These are phyloP conservation scores for Heteromormyrus szaboi DNA, from an alignment of 2,797 vertebrate species.

Conservation along the genomic window DNA sequence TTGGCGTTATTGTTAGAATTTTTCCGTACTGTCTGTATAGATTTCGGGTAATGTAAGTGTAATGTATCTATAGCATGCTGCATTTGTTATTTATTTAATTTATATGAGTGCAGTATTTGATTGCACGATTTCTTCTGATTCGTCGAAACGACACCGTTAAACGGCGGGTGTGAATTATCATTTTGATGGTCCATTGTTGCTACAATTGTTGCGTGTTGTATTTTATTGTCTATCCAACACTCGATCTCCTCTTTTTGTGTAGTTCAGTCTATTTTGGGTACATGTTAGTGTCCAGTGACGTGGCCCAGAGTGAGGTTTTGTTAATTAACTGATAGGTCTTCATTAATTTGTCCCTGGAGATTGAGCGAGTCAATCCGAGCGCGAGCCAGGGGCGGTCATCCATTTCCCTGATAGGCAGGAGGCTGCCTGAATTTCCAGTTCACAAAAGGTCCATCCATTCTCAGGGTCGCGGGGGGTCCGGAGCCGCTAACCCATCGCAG, in stretches of 20 bases:
- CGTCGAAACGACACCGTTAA: not conserved
- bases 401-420: conserved; percentile 50
- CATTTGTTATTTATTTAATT: not conserved
- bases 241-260: not conserved
- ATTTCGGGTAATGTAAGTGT: not conserved
- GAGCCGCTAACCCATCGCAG: not conserved
- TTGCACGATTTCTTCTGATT: not conserved
- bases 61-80: too few relatives aligned
- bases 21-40: not conserved
- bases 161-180: not conserved
- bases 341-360: conserved; percentile 82
- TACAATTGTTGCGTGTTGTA: not conserved
- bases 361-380: conserved; percentile 66
- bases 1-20: not conserved
- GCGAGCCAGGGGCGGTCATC: conserved; percentile 59
- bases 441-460: conserved; percentile 19
- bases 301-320: conserved; percentile 60
- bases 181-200: not conserved
- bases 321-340: conserved; percentile 83
- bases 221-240: not conserved
- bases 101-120: not conserved
- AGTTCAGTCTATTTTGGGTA: conserved; percentile 9
- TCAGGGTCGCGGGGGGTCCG: not conserved
- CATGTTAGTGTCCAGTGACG: conserved; percentile 34
- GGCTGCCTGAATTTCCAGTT: conserved; percentile 27